A percentile compares a stretch with the other conserved stretches of the same genome.
Evolutionary conservation across 2,888 invertebrate species (phyloP).

Genomic region (Drosophila niveifrons): DNA sequence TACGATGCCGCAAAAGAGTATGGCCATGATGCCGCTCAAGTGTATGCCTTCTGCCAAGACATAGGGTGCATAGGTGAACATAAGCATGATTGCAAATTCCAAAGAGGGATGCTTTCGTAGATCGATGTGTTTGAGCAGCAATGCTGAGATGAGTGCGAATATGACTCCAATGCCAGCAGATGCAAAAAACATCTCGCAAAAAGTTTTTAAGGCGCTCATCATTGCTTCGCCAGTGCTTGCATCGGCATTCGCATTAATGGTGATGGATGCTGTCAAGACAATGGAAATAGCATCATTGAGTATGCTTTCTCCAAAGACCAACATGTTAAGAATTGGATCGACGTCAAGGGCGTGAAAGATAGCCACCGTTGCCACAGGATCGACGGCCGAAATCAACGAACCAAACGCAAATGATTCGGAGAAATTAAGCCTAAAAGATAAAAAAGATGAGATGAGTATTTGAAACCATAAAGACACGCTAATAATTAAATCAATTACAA

Average conservation of each 20-base stretch:
- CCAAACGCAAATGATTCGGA: constrained; percentile 99
- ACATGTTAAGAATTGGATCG: constrained; percentile 99
- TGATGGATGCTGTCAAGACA: constrained; percentile 96
- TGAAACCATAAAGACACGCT: not conserved
- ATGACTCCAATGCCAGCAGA: constrained; percentile 98
- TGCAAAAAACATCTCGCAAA: constrained; percentile 99
- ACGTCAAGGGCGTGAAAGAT: constrained; percentile 99
- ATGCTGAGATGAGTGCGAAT: constrained; percentile 96
- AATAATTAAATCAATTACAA: not conserved
- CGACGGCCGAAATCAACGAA: constrained; percentile 97
- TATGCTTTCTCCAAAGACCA: constrained; percentile 94
- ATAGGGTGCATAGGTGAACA: constrained; percentile 99
- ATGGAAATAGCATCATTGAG: constrained; percentile 99
- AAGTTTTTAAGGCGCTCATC: constrained; percentile 93
- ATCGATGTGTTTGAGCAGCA: constrained; percentile 97
- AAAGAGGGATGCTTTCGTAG: constrained; percentile 98
- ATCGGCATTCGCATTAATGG: constrained; percentile 88
- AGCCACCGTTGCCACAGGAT: constrained; percentile 99
- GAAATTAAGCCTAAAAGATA: constrained; percentile 92
- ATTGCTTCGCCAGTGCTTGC: constrained; percentile 92
- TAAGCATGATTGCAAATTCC: constrained; percentile 99
- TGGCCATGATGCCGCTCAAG: constrained; percentile 99
- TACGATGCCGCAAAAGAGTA: constrained; percentile 98
- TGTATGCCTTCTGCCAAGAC: constrained; percentile 98
- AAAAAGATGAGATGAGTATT: not conserved